phyloP scores from a whole-genome alignment of 2,888 invertebrate genomes.

The Apoda limacodes region DNA sequence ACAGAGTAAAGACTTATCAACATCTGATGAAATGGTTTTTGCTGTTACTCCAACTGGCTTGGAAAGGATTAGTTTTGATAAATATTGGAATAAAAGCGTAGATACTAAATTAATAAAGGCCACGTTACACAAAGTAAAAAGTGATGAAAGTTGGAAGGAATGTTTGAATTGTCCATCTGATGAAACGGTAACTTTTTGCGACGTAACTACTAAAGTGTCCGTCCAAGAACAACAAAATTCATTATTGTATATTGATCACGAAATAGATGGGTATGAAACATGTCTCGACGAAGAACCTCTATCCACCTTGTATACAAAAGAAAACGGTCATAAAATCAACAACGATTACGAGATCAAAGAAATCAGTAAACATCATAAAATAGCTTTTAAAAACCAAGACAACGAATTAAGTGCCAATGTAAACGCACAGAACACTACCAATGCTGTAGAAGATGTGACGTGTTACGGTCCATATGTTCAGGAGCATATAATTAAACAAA shows the following conservation, averaged over 20 bases:
- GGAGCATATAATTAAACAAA: constrained; percentile 62
- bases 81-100: constrained; percentile 56
- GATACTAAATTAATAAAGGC: constrained; percentile 31
- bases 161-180: constrained; percentile 46
- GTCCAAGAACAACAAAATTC: constrained; percentile 52
- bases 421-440: constrained; percentile 32
- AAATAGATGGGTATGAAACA: constrained; percentile 71
- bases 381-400: constrained; percentile 44
- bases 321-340: constrained; percentile 53
- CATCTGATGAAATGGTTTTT: constrained; percentile 67
- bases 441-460: constrained; percentile 37
- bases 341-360: constrained; percentile 51
- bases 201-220: constrained; percentile 42
- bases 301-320: constrained; percentile 38
- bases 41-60: constrained; percentile 63
- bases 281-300: constrained; percentile 72
- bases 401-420: constrained; percentile 40
- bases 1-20: constrained; percentile 62
- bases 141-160: constrained; percentile 58
- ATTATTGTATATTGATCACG: constrained; percentile 59
- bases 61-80: constrained; percentile 63
- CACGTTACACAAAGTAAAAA: constrained; percentile 40
- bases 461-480: constrained; percentile 48
- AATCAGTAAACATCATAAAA: constrained; percentile 51
- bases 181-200: constrained; percentile 37